Base-by-base conservation (phyloP, 2,797 vertebrate species). In the Odontamblyopus rebecca region DNA sequence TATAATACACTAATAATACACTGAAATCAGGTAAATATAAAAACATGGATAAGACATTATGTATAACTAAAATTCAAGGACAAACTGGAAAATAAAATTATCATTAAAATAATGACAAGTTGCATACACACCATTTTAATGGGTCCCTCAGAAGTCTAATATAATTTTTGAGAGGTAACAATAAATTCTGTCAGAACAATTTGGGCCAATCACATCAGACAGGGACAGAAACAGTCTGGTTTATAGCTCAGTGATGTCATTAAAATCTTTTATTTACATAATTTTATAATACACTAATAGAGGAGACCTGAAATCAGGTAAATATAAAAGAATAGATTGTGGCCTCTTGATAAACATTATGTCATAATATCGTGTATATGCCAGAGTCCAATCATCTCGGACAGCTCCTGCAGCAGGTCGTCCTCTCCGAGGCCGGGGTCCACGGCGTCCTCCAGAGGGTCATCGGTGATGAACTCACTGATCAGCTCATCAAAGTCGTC, bases 401-500 rank as follows among this genome's bases (percentile, higher is more conserved):
- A 90, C 62, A 93, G 86, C 27, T 93, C 92, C 72, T 89, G 88
- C 59, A 91, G 76, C 67, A 92, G 80, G 77, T 95, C 93, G 1
- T 93, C 92, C 64, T 91, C 97, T 19, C 95, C 96, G 3, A 98
- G 96, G 27, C 91, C 94, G 0, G 95, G 93, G 76, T 99, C 97
- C 12, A 97, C 92, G 6, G 96, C 96, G 6, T 92, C 95, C 78
- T 96, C 96, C 70, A 97, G 86, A 64, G 95, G 95, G 73, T 96
- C 96, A 23, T 95, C 96, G 8, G 44, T 66, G 0, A 95, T 96
- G 89, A 99, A 98, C 86, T 98, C 96, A 85, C 94, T 97, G 74
- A 98, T 95, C 30, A 99, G 89, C 32, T 97, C 94, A 56, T 99
- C 98, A 1, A 98, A 97, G 71, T 98, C 96, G 0, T 99, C 97